Conservation (phyloP, 1,140 invertebrate genomes). For the Macrosteles quadrilineatus region DNA sequence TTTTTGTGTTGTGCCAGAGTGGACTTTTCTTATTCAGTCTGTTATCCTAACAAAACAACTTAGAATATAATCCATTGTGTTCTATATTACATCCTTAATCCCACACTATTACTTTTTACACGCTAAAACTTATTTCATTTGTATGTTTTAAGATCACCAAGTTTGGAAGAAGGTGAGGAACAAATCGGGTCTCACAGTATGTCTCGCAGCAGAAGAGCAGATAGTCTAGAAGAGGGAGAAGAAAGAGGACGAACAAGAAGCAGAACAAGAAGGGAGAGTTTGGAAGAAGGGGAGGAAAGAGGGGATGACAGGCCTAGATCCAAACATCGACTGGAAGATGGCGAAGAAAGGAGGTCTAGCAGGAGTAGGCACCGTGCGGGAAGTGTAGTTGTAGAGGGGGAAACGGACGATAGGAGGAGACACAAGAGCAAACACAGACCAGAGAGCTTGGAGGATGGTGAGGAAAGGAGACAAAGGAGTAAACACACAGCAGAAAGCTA, state of each 20-base stretch:
- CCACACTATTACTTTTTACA: too few relatives aligned
- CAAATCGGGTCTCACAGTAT: neutral
- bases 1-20: too few relatives aligned
- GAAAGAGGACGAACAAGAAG: conserved; percentile 33
- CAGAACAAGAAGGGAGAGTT: conserved; percentile 40
- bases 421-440: conserved; percentile 36
- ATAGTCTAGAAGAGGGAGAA: conserved; percentile 25
- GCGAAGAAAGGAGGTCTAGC: conserved; percentile 43
- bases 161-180: conserved; percentile 14
- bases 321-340: conserved; percentile 52
- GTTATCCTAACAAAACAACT: too few relatives aligned
- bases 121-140: too few relatives aligned
- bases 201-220: conserved; percentile 29
- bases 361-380: conserved; percentile 25
- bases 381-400: neutral
- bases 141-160: neutral
- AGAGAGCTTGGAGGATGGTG: conserved; percentile 49
- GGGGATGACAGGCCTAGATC: conserved; percentile 48
- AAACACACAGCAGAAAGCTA: neutral
- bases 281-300: conserved; percentile 49
- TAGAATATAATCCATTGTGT: too few relatives aligned
- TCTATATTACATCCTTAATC: too few relatives aligned
- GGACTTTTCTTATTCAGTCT: too few relatives aligned
- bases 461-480: conserved; percentile 35
- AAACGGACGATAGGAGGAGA: conserved; percentile 26